A percentile compares a stretch with the other conserved stretches of the same genome.
Evolutionary conservation across 1,140 invertebrate species (phyloP).

Genomic region (Leptinotarsa defecta): DNA sequence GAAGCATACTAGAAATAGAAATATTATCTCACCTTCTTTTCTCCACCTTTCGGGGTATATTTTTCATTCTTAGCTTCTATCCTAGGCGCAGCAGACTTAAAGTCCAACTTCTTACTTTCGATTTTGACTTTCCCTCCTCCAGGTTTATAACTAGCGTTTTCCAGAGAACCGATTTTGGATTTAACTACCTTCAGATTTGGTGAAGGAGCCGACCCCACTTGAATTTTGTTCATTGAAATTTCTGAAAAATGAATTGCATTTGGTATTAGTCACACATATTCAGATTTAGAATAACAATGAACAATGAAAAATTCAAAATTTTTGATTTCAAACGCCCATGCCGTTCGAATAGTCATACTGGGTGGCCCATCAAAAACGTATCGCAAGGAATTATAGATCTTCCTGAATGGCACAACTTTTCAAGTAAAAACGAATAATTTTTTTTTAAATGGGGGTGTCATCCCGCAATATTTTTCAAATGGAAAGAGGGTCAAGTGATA

Average conservation of each 20-base stretch:
- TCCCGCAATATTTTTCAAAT: too few relatives aligned
- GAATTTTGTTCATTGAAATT: conserved; percentile 91
- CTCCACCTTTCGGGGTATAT: conserved; percentile 85
- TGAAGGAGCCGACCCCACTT: conserved; percentile 87
- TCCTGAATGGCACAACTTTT: too few relatives aligned
- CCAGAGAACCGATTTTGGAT: conserved; percentile 92
- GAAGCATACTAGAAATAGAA: background rate
- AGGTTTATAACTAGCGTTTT: conserved; percentile 90
- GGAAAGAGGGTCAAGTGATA: too few relatives aligned
- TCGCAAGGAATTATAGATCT: too few relatives aligned
- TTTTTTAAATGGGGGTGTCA: too few relatives aligned
- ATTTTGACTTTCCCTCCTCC: conserved; percentile 92
- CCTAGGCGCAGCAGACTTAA: conserved; percentile 77
- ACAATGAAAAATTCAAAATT: too few relatives aligned
- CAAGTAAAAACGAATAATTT: too few relatives aligned
- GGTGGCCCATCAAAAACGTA: too few relatives aligned
- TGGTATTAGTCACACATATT: too few relatives aligned
- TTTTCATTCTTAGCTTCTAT: conserved; percentile 91
- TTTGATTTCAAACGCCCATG: too few relatives aligned
- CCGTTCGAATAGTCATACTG: too few relatives aligned
- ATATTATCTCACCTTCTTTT: conserved; percentile 78
- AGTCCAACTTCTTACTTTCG: conserved; percentile 83
- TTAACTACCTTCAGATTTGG: conserved; percentile 89
- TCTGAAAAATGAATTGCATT: conserved; percentile 58
- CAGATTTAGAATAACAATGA: too few relatives aligned